Percentiles rank a stretch among this genome's conserved stretches.
Evolutionary conservation across 2,797 vertebrate species (phyloP).

Genomic region (Gallinago solitaria): DNA sequence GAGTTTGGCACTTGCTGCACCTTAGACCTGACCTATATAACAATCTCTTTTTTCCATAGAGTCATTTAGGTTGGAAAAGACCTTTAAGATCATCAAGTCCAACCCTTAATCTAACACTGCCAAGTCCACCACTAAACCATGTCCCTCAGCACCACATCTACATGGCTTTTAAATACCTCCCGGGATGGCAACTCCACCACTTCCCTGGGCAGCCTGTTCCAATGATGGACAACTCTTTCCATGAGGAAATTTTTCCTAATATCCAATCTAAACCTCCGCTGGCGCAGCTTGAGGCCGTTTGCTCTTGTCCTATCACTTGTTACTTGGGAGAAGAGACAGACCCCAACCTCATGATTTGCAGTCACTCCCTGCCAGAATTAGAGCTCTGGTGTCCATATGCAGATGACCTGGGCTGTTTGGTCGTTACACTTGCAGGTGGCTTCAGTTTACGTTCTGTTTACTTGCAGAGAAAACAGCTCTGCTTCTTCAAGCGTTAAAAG

Average conservation of each 20-base stretch:
- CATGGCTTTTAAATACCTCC: not conserved
- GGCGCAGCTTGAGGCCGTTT: rapidly evolving
- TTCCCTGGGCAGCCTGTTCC: not conserved
- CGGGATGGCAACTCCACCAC: not conserved
- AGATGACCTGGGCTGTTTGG: not conserved
- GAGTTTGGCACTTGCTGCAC: not conserved
- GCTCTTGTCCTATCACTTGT: not conserved
- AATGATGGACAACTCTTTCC: not conserved
- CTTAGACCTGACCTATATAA: not conserved
- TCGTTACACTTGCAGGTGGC: not conserved
- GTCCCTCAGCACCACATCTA: no score
- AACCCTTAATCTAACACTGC: not conserved
- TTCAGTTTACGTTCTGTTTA: not conserved
- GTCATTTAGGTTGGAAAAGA: not conserved
- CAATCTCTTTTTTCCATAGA: not conserved
- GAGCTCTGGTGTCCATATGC: not conserved
- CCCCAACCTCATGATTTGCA: not conserved
- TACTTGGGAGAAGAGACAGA: not conserved
- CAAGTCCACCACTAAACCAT: not conserved
- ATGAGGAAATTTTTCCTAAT: not conserved
- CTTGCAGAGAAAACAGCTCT: not conserved
- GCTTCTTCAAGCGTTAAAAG: not conserved
- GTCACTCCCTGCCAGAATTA: not conserved
- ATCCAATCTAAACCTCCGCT: not conserved
- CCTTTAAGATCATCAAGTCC: not conserved